Base-by-base conservation (phyloP, 1,140 invertebrate species). In the Polyergus mexicanus region DNA sequence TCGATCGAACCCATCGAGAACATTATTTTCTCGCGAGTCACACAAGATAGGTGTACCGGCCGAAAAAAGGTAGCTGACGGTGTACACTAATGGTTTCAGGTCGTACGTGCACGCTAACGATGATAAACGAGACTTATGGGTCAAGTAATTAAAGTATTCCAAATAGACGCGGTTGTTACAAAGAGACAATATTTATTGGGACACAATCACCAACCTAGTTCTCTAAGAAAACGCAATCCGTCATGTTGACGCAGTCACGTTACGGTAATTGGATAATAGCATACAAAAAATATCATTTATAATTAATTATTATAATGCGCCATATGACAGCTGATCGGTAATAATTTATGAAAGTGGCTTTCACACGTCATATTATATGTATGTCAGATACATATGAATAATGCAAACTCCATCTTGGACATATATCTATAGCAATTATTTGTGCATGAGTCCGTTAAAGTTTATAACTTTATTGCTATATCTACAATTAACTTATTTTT, bases 111-210 rank as follows among this genome's bases (percentile, higher is more conserved):
- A 44, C 71, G 35, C 60, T 91, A 91, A 91, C 87, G 76, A 91
- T 91, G 90, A 91, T 91, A 86, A 91, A 91, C 88, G 88, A 91
- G 84, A 51, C 77, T 91, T 91, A 90, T 87, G 56, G 81, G 28
- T 51, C 58, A 78, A 89, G 62, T 86, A 91, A 91, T 91, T 91
- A 91, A 91, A 91, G 85, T 88, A 91, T 90, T 88, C 89, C 41
- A 85, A 89, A 68, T 85, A 68, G 47, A 66, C 62, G 75, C 19
- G 60, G 80, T 76, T 66, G 85, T 84, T 74, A 72, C 35, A 51
- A 28, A 38, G 32, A 28, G 19, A 74, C 51, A 83, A 88, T 90
- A 88, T 90, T 90, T 90, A 90, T 90, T 87, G 77, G 69, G n/a
- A 78, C 71, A 65, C 74, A 44, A 84, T 77, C 66, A 74, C 25